A percentile compares a stretch with the other conserved stretches of the same genome.
Evolutionary conservation across 2,797 vertebrate genomes (phyloP).

Genomic region (Crocodylus rhombifer): DNA sequence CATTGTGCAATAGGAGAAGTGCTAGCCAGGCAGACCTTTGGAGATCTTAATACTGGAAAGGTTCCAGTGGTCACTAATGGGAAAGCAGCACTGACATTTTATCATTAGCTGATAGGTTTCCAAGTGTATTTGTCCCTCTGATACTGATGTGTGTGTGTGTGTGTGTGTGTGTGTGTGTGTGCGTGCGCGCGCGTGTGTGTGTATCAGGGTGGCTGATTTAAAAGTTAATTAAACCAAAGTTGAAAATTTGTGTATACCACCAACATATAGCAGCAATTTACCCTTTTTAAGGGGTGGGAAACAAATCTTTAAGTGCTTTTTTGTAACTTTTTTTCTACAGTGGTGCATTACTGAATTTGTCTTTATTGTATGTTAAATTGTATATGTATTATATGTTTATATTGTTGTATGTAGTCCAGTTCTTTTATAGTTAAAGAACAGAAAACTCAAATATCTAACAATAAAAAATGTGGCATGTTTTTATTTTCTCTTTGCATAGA

Average conservation of each 20-base stretch:
- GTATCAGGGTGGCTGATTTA: neutral
- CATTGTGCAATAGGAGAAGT: neutral
- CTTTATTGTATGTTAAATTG: conserved; percentile 10
- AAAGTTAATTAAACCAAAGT: conserved; percentile 20
- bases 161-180: neutral
- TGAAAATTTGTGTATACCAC: neutral
- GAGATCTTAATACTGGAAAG: neutral
- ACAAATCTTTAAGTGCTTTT: conserved; percentile 19
- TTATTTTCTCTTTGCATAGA: conserved; percentile 17
- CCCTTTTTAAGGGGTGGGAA: neutral
- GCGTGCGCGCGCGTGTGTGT: too few relatives aligned
- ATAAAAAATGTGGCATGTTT: neutral
- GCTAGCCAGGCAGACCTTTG: neutral
- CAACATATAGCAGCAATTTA: neutral
- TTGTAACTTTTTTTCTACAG: conserved; percentile 20
- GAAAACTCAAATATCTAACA: conserved; percentile 11
- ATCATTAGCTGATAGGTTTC: neutral
- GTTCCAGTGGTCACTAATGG: neutral
- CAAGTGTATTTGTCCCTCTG: neutral
- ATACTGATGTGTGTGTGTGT: neutral
- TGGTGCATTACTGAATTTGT: conserved; percentile 16
- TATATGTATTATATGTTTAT: conserved; percentile 28
- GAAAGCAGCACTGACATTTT: neutral
- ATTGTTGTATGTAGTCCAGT: conserved; percentile 6
- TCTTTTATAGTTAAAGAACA: conserved; percentile 27